A percentile compares a stretch with the other conserved stretches of the same genome.
phyloP scores from a whole-genome alignment of 1,140 invertebrate genomes.

The Bombus polaris region DNA sequence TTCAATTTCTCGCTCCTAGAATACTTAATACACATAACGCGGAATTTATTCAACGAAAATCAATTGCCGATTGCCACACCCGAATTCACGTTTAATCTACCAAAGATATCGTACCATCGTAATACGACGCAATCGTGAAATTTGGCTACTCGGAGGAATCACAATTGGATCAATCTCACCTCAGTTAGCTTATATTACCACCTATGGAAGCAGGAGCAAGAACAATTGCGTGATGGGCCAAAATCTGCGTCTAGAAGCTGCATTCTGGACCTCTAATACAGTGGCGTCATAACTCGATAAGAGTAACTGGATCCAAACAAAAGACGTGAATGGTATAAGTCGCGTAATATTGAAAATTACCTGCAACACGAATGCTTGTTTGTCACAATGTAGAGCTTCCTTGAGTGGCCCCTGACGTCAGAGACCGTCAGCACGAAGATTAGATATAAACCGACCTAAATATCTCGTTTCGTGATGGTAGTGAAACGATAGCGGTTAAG shows the following conservation, averaged over 20 bases:
- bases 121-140: not conserved
- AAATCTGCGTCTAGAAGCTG: too few species aligned
- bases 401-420: constrained; percentile 45
- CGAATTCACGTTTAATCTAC: not conserved
- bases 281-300: not conserved
- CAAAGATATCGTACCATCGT: constrained; percentile 5
- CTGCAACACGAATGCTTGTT: constrained; percentile 30
- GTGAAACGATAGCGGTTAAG: not conserved
- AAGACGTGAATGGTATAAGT: not conserved
- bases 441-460: constrained; percentile 55
- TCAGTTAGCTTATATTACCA: not conserved
- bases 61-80: not conserved
- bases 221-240: not conserved
- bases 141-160: not conserved
- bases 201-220: too few species aligned
- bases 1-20: too few species aligned
- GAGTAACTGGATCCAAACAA: not conserved
- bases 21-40: not conserved
- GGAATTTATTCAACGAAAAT: not conserved
- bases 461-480: not conserved
- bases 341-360: constrained; percentile 17
- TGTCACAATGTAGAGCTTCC: not conserved
- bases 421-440: not conserved
- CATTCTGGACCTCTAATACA: not conserved
- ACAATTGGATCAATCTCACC: not conserved